phyloP scores from a whole-genome alignment of 2,888 invertebrate species.

The Automeris io region DNA sequence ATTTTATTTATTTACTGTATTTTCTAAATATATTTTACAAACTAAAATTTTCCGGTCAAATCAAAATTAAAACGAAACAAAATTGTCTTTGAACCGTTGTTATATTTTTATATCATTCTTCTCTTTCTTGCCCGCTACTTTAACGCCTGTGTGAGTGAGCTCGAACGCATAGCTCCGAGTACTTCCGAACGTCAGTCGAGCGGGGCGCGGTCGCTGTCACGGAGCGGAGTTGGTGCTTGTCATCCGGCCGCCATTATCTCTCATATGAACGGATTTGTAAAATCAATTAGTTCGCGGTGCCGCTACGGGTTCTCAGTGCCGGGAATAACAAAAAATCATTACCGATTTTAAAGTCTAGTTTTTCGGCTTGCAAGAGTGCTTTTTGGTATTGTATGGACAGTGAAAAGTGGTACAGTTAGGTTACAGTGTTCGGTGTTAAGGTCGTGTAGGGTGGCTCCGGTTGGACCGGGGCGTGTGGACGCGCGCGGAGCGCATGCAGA shows the following conservation, averaged over 20 bases:
- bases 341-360: constrained; percentile 30
- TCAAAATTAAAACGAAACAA: constrained; percentile 16
- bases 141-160: constrained; percentile 74
- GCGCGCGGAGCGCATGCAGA: constrained; percentile 72
- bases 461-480: constrained; percentile 60
- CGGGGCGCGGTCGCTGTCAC: constrained; percentile 79
- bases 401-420: constrained; percentile 65
- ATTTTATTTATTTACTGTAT: too few relatives aligned
- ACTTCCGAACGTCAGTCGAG: constrained; percentile 75
- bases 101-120: constrained; percentile 37
- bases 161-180: constrained; percentile 66
- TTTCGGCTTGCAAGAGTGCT: constrained; percentile 28
- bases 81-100: constrained; percentile 33
- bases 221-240: constrained; percentile 76
- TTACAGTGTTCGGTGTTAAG: constrained; percentile 65
- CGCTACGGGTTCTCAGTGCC: constrained; percentile 53
- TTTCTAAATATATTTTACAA: neutral
- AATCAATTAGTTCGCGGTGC: constrained; percentile 67
- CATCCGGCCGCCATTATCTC: constrained; percentile 79
- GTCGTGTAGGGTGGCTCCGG: constrained; percentile 69
- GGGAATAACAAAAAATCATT: constrained; percentile 37
- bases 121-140: constrained; percentile 52
- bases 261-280: constrained; percentile 75
- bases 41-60: constrained; percentile 19
- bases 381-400: constrained; percentile 37